Percentiles rank a stretch among this genome's conserved stretches.
Conservation (phyloP, 2,888 invertebrate species). For the Cantharis flavilabris region DNA sequence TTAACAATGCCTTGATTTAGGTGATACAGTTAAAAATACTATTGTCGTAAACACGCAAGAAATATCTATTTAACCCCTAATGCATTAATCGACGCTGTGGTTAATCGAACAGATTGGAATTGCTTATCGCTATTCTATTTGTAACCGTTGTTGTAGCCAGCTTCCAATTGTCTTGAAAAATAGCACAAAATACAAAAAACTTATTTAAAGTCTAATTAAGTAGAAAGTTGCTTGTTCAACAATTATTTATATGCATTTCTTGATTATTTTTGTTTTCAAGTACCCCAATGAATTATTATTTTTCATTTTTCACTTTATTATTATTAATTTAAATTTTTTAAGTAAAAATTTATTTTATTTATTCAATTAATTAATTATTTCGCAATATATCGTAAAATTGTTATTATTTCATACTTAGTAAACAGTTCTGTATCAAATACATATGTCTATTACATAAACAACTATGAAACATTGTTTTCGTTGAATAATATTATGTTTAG, state of each 20-base stretch:
- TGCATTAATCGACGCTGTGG: conserved; percentile 20
- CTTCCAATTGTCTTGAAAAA: not conserved
- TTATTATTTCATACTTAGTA: too few relatives aligned
- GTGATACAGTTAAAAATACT: conserved; percentile 15
- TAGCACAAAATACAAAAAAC: not conserved
- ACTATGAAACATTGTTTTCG: not conserved
- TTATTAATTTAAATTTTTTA: too few relatives aligned
- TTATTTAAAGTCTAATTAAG: not conserved
- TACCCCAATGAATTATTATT: not conserved
- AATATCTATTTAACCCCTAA: conserved; percentile 12
- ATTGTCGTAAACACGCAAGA: conserved; percentile 18
- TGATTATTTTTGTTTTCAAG: not conserved
- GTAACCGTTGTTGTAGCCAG: conserved; percentile 1
- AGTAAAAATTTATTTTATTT: too few relatives aligned
- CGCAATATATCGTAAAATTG: too few relatives aligned
- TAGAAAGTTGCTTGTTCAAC: not conserved
- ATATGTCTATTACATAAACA: too few relatives aligned
- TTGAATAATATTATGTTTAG: not conserved
- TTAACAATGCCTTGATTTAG: conserved; percentile 1
- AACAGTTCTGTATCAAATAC: too few relatives aligned
- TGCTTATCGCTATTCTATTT: conserved; percentile 18
- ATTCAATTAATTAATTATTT: too few relatives aligned
- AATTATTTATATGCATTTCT: not conserved
- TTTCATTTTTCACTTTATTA: not conserved
- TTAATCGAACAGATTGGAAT: conserved; percentile 19